Evolutionary conservation across 2,888 invertebrate genomes (phyloP).

Genomic region (Monopis laevigella): DNA sequence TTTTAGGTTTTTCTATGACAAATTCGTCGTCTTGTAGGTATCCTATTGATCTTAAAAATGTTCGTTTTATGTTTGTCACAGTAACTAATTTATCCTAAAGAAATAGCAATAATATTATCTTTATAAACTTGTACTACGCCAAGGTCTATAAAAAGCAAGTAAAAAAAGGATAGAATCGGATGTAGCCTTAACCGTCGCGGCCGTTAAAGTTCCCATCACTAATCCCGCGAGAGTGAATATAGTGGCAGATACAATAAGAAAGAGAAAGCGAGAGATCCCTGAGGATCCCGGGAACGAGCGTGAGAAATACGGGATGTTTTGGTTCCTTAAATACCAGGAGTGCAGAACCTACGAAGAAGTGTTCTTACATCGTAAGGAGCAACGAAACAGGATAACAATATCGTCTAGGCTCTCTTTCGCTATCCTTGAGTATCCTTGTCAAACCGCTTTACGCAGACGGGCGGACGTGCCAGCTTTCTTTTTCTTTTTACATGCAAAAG

Average conservation of each 20-base stretch:
- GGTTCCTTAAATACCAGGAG: slow-evolving; percentile 46
- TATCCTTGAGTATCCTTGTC: slow-evolving; percentile 11
- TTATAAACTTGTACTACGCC: too few relatives aligned
- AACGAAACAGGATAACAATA: slow-evolving; percentile 2
- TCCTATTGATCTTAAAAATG: too few relatives aligned
- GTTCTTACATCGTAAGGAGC: slow-evolving; percentile 7
- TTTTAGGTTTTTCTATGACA: too few relatives aligned
- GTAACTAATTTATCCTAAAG: too few relatives aligned
- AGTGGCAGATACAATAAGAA: slow-evolving; percentile 36
- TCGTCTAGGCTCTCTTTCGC: slow-evolving; percentile 1
- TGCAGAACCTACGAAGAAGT: slow-evolving; percentile 30
- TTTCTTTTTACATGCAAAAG: too few relatives aligned
- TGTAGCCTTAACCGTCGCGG: too few relatives aligned
- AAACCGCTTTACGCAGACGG: slow-evolving; percentile 2
- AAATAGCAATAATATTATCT: too few relatives aligned
- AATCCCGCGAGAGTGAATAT: slow-evolving; percentile 30
- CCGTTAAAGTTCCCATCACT: slow-evolving; percentile 8
- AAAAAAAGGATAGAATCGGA: too few relatives aligned
- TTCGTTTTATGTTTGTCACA: too few relatives aligned
- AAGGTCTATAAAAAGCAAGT: too few relatives aligned
- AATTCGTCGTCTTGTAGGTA: too few relatives aligned
- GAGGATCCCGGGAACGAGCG: slow-evolving; percentile 49
- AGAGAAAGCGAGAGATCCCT: slow-evolving; percentile 35
- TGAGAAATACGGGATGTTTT: slow-evolving; percentile 60
- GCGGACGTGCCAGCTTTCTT: not conserved